Conservation (phyloP, 2,888 invertebrate genomes). For the Hirtodrosophila confusa region DNA sequence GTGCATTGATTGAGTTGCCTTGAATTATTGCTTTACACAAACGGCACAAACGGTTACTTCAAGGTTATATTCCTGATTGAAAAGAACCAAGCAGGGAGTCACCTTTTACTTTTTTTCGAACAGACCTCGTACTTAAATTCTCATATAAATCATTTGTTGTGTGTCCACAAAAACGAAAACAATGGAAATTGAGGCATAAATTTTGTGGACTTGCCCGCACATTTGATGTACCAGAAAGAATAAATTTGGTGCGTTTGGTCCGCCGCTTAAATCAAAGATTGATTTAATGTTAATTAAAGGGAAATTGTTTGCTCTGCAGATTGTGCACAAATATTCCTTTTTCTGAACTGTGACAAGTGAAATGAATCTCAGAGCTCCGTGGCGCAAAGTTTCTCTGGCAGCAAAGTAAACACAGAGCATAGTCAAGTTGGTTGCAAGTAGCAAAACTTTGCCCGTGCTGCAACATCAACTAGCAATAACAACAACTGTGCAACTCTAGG, state of each 20-base stretch:
- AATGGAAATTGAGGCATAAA: constrained; percentile 38
- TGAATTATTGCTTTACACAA: no score
- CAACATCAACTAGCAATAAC: constrained; percentile 40
- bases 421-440: constrained; percentile 52
- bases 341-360: constrained; percentile 60
- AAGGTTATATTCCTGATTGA: no score
- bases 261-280: constrained; percentile 49
- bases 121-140: not conserved
- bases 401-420: constrained; percentile 64
- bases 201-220: constrained; percentile 13
- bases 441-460: constrained; percentile 55
- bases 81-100: no score
- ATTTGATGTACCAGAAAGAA: constrained; percentile 7
- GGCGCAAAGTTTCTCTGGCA: constrained; percentile 51
- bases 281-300: constrained; percentile 76
- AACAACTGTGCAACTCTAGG: constrained; percentile 39
- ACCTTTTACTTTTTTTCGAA: no score
- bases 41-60: no score
- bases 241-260: constrained; percentile 1
- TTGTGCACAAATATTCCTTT: constrained; percentile 60
- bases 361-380: constrained; percentile 61
- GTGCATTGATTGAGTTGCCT: no score
- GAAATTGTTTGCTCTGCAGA: constrained; percentile 57
- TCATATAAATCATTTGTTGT: constrained; percentile 27
- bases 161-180: constrained; percentile 11